These are phyloP conservation scores for Salpingus planirostris DNA, from an alignment of 2,888 invertebrate species.

Conservation along the genomic window DNA sequence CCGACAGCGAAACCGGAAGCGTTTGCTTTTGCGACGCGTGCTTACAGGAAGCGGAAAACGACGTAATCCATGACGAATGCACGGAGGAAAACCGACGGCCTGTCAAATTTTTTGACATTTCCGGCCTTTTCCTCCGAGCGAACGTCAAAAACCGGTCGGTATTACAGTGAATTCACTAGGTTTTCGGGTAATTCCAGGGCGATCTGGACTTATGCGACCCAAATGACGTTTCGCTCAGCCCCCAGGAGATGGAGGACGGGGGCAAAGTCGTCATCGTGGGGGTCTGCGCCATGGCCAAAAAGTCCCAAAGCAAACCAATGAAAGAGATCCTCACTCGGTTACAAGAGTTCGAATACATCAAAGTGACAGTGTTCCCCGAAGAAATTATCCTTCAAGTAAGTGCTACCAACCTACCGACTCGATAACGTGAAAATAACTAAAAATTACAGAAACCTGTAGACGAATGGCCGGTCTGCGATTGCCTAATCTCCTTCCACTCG, in stretches of 20 bases:
- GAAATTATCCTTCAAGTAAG: conserved; percentile 89
- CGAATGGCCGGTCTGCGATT: conserved; percentile 97
- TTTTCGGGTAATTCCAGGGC: conserved; percentile 46
- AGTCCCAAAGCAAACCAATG: conserved; percentile 99
- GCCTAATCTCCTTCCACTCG: conserved; percentile 95
- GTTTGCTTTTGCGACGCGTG: conserved; percentile 73
- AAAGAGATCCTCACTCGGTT: conserved; percentile 93
- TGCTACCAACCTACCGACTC: too few species aligned
- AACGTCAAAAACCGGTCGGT: neutral
- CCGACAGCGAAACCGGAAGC: conserved; percentile 50
- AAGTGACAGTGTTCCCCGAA: conserved; percentile 91
- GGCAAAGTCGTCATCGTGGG: conserved; percentile 94
- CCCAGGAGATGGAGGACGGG: conserved; percentile 46
- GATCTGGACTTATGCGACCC: conserved; percentile 70
- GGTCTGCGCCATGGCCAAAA: conserved; percentile 99
- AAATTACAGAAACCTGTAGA: conserved; percentile 77
- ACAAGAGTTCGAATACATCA: conserved; percentile 93
- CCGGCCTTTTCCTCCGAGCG: neutral
- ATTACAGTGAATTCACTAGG: conserved; percentile 1
- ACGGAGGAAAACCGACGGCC: too few species aligned
- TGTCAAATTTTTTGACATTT: neutral
- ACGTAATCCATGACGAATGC: too few species aligned
- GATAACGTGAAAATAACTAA: neutral
- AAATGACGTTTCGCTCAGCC: conserved; percentile 40
- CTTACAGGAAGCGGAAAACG: conserved; percentile 32